phyloP scores from a whole-genome alignment of 2,113 vertebrate species.

The Craseonycteris thonglongyai region DNA sequence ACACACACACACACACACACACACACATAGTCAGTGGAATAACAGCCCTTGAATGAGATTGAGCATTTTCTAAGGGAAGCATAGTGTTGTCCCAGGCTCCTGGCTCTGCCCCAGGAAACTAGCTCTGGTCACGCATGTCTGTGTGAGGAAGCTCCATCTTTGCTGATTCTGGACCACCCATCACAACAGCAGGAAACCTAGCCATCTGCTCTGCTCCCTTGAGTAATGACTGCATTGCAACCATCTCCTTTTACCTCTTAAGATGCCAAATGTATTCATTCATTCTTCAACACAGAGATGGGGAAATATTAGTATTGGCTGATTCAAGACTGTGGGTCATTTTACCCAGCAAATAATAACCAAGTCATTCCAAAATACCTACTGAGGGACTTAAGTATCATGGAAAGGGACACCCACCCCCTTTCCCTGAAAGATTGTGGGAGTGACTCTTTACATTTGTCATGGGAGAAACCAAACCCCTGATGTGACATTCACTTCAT shows the following conservation, averaged over 20 bases:
- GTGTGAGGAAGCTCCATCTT: slow-evolving; percentile 25
- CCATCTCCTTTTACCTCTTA: slow-evolving; percentile 53
- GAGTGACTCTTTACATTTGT: slow-evolving; percentile 44
- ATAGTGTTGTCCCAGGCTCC: neutral
- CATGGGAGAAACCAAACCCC: slow-evolving; percentile 9
- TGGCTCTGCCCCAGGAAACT: neutral
- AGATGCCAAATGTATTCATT: slow-evolving; percentile 52
- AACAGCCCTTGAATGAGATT: neutral
- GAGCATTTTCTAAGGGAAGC: slow-evolving; percentile 23
- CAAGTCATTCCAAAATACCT: slow-evolving; percentile 29
- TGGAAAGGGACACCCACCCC: neutral
- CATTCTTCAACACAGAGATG: slow-evolving; percentile 35
- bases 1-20: too few species aligned
- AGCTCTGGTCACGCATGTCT: neutral
- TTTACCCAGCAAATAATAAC: slow-evolving; percentile 38
- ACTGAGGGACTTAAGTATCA: slow-evolving; percentile 35
- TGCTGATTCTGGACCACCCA: slow-evolving; percentile 48
- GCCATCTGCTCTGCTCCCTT: slow-evolving; percentile 37
- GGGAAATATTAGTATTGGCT: slow-evolving; percentile 67
- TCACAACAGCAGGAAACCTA: slow-evolving; percentile 44
- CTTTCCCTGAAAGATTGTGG: neutral
- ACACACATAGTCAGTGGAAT: neutral
- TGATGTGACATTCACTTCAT: slow-evolving; percentile 37
- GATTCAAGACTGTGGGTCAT: slow-evolving; percentile 40
- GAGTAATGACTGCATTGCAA: slow-evolving; percentile 42